Evolutionary conservation across 2,888 invertebrate genomes (phyloP), one percentile per base, ranked within the genome.

Genomic region (Tetropium fuscum): DNA sequence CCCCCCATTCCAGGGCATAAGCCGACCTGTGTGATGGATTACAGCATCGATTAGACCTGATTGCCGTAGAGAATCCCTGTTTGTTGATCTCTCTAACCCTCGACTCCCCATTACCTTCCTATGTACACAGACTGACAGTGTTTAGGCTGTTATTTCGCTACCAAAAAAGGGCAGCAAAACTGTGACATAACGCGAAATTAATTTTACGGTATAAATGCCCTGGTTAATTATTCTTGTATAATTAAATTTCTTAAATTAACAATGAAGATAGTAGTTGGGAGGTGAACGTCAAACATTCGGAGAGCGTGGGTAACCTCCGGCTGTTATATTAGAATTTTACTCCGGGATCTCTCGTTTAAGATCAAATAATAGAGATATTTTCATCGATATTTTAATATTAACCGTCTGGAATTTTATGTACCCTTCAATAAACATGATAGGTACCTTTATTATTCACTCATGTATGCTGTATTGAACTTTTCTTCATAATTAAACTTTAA

Each of bases 11-110:
- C 60, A 56, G 64, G 69, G 69, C 69, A 60, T 74, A 76, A 75
- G 71, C 75, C 73, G 73, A 76, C 74, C 75, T 74, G 70, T 75
- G 78, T 81, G 81, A 81, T 81, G 80, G 81, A 81, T 81, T 81
- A 81, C 79, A 72, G 74, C 77, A 80, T 81, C 81, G 81, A 81
- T 81, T 81, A 81, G 78, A 79, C 73, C 74, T 79, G 81, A 81
- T 81, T 80, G 79, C 78, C 74, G 69, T 66, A 66, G 63, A 64
- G 69, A 61, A 70, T 68, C 75, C 75, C 70, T 69, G 70, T 72
- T 72, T 71, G 69, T 64, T 68, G 71, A 71, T 71, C 71, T 64
- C 68, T 59, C 48, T 44, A 45, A 54, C 66, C 66, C 60, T 58
- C 60, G 60, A 58, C 59, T 60, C 67, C 57, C 68, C 64, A 68